A percentile compares a stretch with the other conserved stretches of the same genome.
Conservation (phyloP, 2,113 vertebrate genomes). For the Lasiurus cinereus region DNA sequence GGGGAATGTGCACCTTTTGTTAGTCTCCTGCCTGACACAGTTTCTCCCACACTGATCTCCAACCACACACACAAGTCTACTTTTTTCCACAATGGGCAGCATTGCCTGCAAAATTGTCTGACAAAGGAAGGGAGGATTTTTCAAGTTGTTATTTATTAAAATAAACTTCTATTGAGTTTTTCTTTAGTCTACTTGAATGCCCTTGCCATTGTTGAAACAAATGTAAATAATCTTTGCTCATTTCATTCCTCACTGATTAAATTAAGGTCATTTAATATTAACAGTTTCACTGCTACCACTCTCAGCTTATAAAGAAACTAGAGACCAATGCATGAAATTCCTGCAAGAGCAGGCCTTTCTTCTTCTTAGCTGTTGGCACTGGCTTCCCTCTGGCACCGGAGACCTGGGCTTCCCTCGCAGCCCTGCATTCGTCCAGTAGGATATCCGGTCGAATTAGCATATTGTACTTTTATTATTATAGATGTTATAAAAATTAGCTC, state of each 20-base stretch:
- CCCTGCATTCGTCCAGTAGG: no score
- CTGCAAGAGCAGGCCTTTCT: no score
- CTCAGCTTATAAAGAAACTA: neutral
- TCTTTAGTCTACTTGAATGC: neutral
- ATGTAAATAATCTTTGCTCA: constrained; percentile 15
- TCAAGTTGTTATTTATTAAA: neutral
- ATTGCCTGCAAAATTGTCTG: neutral
- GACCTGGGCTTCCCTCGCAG: no score
- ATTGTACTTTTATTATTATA: no score
- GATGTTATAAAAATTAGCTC: neutral
- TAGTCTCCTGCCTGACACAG: neutral
- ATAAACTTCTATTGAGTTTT: neutral
- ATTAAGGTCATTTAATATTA: neutral
- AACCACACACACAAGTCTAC: neutral
- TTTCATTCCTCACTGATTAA: constrained; percentile 36
- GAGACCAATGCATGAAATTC: no score
- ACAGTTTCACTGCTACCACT: neutral
- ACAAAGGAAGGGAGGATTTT: neutral
- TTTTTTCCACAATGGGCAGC: neutral
- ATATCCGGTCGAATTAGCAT: no score
- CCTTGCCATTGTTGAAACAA: neutral
- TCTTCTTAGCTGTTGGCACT: no score
- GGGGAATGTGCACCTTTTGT: neutral
- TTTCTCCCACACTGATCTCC: neutral
- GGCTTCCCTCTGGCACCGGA: no score